Conservation (phyloP, 2,797 vertebrate species). For the Leucoraja ocellata region DNA sequence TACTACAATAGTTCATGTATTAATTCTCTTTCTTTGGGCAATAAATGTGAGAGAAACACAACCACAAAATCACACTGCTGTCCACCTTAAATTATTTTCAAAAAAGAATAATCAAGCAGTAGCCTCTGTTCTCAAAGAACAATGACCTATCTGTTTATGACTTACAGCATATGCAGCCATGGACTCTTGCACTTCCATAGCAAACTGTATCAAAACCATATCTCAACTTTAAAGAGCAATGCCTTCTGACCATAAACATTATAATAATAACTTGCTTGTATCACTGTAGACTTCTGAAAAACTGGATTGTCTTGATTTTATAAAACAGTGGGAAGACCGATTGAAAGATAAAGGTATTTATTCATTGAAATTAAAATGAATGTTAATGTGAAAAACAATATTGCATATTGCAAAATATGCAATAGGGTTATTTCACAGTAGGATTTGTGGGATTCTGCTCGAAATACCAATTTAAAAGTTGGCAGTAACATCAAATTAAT, state of each 20-base stretch:
- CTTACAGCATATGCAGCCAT: no score
- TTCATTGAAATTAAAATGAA: neutral
- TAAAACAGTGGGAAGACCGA: neutral
- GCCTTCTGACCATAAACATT: neutral
- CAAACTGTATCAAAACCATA: neutral
- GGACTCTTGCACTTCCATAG: neutral
- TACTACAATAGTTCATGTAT: no score
- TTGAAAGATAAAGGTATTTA: neutral
- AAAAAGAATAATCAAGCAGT: no score
- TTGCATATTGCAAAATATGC: neutral
- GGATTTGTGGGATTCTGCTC: neutral
- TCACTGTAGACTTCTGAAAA: neutral
- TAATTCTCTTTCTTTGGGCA: no score
- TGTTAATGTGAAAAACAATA: neutral
- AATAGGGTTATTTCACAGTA: neutral
- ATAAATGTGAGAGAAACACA: no score
- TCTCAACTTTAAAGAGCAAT: neutral
- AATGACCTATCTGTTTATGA: no score
- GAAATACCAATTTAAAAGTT: neutral
- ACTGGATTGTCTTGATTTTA: neutral
- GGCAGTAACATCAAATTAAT: neutral
- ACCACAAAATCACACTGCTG: no score
- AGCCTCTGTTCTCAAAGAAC: no score
- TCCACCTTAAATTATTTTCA: no score
- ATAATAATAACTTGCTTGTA: neutral